Conservation (phyloP, 2,888 invertebrate genomes). For the Steromphala cineraria region DNA sequence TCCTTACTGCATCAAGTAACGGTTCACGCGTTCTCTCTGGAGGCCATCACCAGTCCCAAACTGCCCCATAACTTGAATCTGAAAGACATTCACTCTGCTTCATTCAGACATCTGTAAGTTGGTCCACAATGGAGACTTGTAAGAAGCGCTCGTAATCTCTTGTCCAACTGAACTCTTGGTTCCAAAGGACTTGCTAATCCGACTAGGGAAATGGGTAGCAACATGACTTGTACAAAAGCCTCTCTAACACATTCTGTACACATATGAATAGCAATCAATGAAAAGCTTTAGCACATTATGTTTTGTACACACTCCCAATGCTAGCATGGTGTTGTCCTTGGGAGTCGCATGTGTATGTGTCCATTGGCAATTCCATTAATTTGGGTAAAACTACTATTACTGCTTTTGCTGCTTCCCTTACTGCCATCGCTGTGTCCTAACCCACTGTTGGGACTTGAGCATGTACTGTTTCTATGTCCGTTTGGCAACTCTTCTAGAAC, state of each 20-base stretch:
- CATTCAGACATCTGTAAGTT: neutral
- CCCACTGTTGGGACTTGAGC: constrained; percentile 63
- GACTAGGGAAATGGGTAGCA: constrained; percentile 7
- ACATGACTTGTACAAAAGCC: neutral
- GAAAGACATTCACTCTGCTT: neutral
- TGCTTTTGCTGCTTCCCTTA: constrained; percentile 69
- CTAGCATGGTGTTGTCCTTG: constrained; percentile 68
- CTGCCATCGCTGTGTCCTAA: constrained; percentile 53
- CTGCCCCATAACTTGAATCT: neutral
- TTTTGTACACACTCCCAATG: constrained; percentile 5
- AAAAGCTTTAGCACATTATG: neutral
- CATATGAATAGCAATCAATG: neutral
- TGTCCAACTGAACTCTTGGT: no score
- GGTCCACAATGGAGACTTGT: neutral
- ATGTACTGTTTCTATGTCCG: constrained; percentile 47
- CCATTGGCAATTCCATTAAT: constrained; percentile 72
- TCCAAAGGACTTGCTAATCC: neutral
- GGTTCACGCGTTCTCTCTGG: neutral
- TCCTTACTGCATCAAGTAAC: no score
- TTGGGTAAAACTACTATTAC: constrained; percentile 67
- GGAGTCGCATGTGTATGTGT: constrained; percentile 72
- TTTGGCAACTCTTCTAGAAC: constrained; percentile 43
- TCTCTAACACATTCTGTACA: neutral
- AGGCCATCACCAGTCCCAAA: neutral
- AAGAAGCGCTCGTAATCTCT: neutral